phyloP scores from a whole-genome alignment of 64 coral and sea anemone genomes.

The Trachythela sp. region DNA sequence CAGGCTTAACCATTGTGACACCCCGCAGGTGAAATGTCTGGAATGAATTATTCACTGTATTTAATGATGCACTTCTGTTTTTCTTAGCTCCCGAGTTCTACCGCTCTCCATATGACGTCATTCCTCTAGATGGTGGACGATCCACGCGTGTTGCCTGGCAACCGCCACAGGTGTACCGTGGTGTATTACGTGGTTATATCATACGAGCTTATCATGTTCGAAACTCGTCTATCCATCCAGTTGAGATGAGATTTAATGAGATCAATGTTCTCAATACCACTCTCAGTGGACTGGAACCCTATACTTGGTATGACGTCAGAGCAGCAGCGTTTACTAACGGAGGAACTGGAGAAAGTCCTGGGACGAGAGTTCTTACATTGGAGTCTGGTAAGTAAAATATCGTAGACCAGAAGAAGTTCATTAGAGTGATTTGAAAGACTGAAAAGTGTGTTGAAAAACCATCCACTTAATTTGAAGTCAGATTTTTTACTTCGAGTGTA shows the following conservation, averaged over 20 bases:
- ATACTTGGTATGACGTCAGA: conserved; percentile 63
- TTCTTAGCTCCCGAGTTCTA: conserved; percentile 58
- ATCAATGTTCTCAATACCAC: conserved; percentile 55
- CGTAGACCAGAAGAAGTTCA: too few relatives aligned
- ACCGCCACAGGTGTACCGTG: conserved; percentile 57
- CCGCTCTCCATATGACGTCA: conserved; percentile 37
- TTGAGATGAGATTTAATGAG: conserved; percentile 47
- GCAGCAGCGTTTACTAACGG: conserved; percentile 68
- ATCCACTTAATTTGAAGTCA: too few relatives aligned
- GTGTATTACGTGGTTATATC: conserved; percentile 60
- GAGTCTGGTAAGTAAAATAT: conserved; percentile 75
- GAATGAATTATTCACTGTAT: neutral
- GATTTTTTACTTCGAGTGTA: neutral
- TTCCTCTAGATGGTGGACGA: conserved; percentile 53
- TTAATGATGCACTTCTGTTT: neutral
- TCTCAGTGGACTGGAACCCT: conserved; percentile 63
- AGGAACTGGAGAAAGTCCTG: conserved; percentile 67
- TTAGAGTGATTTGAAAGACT: too few relatives aligned
- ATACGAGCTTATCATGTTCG: conserved; percentile 53
- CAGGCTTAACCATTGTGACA: too few relatives aligned
- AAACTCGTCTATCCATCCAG: neutral
- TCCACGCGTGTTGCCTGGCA: conserved; percentile 59
- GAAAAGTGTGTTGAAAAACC: too few relatives aligned
- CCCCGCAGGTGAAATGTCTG: neutral
- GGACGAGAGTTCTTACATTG: conserved; percentile 48